These are phyloP conservation scores for Strigops habroptila DNA, from an alignment of 2,113 vertebrate species.

Conservation along the genomic window DNA sequence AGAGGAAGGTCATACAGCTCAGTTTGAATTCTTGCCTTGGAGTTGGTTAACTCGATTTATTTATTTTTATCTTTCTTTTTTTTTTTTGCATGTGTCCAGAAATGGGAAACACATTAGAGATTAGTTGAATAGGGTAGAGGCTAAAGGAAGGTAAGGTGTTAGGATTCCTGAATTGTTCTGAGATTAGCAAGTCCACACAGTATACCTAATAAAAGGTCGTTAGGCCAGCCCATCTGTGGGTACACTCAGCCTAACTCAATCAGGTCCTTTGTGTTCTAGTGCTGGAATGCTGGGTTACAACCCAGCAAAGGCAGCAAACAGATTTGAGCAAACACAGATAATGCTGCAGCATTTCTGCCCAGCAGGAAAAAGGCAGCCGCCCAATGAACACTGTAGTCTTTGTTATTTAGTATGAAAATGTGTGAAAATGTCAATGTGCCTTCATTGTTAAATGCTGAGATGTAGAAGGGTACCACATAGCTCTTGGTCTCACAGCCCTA, in stretches of 20 bases:
- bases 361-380: background rate
- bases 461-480: background rate
- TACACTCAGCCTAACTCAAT: background rate
- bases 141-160: background rate
- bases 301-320: background rate
- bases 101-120: background rate
- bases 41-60: background rate
- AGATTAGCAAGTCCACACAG: background rate
- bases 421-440: background rate
- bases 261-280: background rate
- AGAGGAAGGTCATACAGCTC: background rate
- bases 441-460: background rate
- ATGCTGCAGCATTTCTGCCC: background rate
- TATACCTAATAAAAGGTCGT: background rate
- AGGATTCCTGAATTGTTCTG: background rate
- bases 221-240: background rate
- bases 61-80: background rate
- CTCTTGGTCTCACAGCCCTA: background rate
- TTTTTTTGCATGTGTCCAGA: background rate
- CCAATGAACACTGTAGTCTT: background rate
- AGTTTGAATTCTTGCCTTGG: constrained; percentile 5
- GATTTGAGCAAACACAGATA: constrained; percentile 42
- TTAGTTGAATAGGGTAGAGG: background rate
- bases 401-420: background rate
- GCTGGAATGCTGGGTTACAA: background rate